Evolutionary conservation across 2,113 vertebrate species (phyloP), one percentile per base, ranked within the genome.

Genomic region (Cariama cristata): DNA sequence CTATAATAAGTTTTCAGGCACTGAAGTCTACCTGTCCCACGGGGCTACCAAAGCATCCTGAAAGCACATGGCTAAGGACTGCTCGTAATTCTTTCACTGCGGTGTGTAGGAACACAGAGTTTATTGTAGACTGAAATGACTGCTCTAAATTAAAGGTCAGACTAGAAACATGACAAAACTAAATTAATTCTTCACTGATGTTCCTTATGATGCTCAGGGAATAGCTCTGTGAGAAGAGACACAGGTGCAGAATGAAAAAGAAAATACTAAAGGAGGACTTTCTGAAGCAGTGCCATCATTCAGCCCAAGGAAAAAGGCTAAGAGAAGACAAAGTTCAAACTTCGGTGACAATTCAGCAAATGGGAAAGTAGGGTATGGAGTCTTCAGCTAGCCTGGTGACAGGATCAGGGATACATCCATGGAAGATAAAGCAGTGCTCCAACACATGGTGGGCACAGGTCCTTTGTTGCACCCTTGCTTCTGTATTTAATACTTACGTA

Each of bases 41-140:
- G 93, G 47, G 96, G 55, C 59, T 66, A 79, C 72, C 92, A 91
- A 95, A 94, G 93, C 85, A 97, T 96, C 96, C 94, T 93, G 90
- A 95, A 75, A 35, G 42, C 84, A 95, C 38, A 49, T 50, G 79
- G 94, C 89, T 84, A 91, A 97, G 81, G 88, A 58, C 53, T 91
- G 93, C 88, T 98, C 91, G 1, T 97, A 97, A 98, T 96, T 96
- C 94, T 95, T 97, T 92, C 91, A 86, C 68, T 49, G 59, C 2
- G 0, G 94, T 76, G 77, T 30, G 35, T 68, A 68, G 88, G 64
- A 97, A 96, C 94, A 96, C 86, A 92, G 88, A 89, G 74, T 64
- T 95, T 95, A 97, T 90, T 96, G 96, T 88, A 66, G 79, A 59
- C 90, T 77, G 79, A 94, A 96, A 92, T 1, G 33, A 86, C 90